Percentiles rank a stretch among this genome's conserved stretches.
Conservation (phyloP, 2,888 invertebrate species). For the Leucania comma region DNA sequence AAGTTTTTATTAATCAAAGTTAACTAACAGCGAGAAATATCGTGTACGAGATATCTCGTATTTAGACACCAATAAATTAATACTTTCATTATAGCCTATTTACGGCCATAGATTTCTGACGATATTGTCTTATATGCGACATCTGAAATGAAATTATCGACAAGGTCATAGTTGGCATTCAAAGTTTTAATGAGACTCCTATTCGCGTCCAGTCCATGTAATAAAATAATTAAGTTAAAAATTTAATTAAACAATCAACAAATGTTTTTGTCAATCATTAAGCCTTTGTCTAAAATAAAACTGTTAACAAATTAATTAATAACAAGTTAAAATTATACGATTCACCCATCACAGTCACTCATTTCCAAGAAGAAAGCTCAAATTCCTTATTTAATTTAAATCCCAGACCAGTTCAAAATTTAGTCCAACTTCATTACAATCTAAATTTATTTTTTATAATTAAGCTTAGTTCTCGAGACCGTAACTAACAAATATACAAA, state of each 20-base stretch:
- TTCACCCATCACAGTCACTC: background rate
- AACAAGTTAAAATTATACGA: conserved; percentile 8
- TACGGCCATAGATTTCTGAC: too few species aligned
- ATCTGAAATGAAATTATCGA: too few species aligned
- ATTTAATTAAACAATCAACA: background rate
- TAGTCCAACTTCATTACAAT: conserved; percentile 31
- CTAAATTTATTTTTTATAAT: conserved; percentile 49
- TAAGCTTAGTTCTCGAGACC: conserved; percentile 36
- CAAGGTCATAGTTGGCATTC: too few species aligned
- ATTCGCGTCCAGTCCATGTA: background rate
- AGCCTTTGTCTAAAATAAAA: background rate
- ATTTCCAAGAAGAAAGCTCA: conserved; percentile 7
- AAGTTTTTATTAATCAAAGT: too few species aligned
- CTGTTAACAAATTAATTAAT: background rate
- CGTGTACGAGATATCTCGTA: too few species aligned
- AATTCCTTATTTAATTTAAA: conserved; percentile 36
- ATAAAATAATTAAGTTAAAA: background rate
- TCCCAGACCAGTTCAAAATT: conserved; percentile 12
- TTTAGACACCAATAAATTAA: too few species aligned
- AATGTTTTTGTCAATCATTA: background rate
- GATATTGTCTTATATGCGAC: too few species aligned
- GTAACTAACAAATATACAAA: conserved; percentile 63
- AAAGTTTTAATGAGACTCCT: background rate
- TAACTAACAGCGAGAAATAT: too few species aligned
- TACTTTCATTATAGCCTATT: too few species aligned